phyloP scores from a whole-genome alignment of 1,140 invertebrate species.

The Popillia japonica region DNA sequence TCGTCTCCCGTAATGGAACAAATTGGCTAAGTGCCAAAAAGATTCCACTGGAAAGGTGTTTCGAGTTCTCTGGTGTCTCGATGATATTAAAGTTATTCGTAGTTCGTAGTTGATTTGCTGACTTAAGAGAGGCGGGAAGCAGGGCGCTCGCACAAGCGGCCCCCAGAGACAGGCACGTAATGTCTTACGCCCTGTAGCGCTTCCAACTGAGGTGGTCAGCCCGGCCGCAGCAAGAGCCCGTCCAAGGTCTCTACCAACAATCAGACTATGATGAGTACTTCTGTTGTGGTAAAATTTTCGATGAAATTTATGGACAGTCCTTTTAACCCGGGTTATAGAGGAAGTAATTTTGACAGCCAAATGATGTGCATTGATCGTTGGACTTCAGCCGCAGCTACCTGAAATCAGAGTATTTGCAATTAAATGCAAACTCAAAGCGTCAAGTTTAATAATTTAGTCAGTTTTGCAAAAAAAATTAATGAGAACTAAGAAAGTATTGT shows the following conservation, averaged over 20 bases:
- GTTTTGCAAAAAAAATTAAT: too few relatives aligned
- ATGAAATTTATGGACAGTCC: not conserved
- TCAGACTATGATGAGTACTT: not conserved
- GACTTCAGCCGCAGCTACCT: conserved; percentile 10
- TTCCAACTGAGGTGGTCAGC: conserved; percentile 1
- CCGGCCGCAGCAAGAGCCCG: not conserved
- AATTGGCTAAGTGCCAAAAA: too few relatives aligned
- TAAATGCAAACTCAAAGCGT: too few relatives aligned
- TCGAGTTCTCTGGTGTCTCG: not conserved
- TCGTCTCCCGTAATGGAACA: too few relatives aligned
- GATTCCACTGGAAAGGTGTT: too few relatives aligned
- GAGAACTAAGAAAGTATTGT: too few relatives aligned
- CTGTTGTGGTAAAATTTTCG: not conserved
- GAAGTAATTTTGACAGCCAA: not conserved
- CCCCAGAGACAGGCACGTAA: not conserved
- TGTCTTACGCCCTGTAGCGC: not conserved
- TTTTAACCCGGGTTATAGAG: not conserved
- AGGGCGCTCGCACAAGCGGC: not conserved
- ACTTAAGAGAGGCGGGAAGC: not conserved
- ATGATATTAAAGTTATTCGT: not conserved
- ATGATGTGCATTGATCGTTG: not conserved
- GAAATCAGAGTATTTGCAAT: not conserved
- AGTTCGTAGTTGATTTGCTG: not conserved
- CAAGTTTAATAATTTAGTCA: too few relatives aligned
- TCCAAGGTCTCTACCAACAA: conserved; percentile 18